These are phyloP conservation scores for Leuciscus idus DNA, from an alignment of 2,113 vertebrate genomes.

Conservation along the genomic window DNA sequence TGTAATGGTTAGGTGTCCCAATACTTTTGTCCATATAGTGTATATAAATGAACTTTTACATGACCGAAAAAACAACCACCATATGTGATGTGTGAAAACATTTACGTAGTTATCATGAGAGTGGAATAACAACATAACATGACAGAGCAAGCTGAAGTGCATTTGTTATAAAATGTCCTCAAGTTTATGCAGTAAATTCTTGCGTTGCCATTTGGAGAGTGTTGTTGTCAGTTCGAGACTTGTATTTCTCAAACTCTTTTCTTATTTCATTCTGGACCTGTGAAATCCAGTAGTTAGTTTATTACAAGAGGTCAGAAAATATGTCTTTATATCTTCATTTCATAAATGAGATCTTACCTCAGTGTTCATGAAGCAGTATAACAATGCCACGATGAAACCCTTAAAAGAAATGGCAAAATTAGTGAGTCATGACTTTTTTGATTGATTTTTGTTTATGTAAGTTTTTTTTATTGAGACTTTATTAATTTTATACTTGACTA, in stretches of 20 bases:
- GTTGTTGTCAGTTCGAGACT: constrained; percentile 64
- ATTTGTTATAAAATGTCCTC: not conserved
- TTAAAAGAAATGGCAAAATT: constrained; percentile 53
- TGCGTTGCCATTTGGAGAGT: constrained; percentile 70
- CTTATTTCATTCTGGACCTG: constrained; percentile 76
- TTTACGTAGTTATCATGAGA: not conserved
- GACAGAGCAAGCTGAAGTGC: not conserved
- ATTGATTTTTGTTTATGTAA: too few species aligned
- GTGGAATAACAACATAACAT: not conserved
- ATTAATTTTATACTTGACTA: not conserved
- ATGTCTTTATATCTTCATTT: not conserved
- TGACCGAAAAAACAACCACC: not conserved
- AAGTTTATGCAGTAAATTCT: constrained; percentile 66
- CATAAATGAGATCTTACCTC: constrained; percentile 75
- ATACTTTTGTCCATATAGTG: too few species aligned
- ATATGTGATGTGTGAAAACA: not conserved
- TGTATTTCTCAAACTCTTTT: constrained; percentile 66
- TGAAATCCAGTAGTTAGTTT: not conserved
- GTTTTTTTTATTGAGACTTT: too few species aligned
- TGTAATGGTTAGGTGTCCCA: too few species aligned
- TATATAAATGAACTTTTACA: too few species aligned
- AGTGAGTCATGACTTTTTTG: not conserved
- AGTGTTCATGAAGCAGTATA: constrained; percentile 85
- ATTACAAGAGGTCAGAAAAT: not conserved
- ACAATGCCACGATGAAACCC: constrained; percentile 84